These are phyloP conservation scores for Coregonus clupeaformis DNA, from an alignment of 2,113 vertebrate genomes.

Conservation along the genomic window DNA sequence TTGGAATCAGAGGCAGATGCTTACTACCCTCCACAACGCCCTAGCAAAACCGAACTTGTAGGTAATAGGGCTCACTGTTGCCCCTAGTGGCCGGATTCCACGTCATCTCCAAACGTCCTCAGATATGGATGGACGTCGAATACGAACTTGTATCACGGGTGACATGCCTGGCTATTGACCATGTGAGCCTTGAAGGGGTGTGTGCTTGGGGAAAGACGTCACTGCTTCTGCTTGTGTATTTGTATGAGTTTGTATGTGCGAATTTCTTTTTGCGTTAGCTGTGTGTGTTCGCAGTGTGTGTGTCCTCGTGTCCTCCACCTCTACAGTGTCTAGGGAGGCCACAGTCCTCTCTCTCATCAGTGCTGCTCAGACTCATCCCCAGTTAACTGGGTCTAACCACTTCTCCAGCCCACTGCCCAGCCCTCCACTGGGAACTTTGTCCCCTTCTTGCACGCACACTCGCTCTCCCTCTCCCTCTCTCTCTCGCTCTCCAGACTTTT, in stretches of 20 bases:
- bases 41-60: no score
- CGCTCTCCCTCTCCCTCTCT: no score
- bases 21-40: no score
- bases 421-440: neutral
- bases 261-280: neutral
- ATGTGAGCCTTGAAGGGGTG: no score
- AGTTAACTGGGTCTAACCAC: neutral
- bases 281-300: neutral
- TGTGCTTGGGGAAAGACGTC: neutral
- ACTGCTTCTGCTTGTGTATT: slow-evolving; percentile 10
- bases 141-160: no score
- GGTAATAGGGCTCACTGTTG: no score
- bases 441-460: no score
- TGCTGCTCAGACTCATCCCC: neutral
- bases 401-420: neutral
- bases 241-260: neutral
- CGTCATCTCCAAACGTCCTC: no score
- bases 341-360: neutral
- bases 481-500: neutral
- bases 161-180: no score
- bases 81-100: no score
- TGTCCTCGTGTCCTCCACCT: slow-evolving; percentile 12
- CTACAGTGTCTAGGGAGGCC: slow-evolving; percentile 26
- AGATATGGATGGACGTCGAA: no score
- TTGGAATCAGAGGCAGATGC: no score